Evolutionary conservation across 2,888 invertebrate species (phyloP), one percentile per base, ranked within the genome.

Genomic region (Lasioglossum zephyrum): DNA sequence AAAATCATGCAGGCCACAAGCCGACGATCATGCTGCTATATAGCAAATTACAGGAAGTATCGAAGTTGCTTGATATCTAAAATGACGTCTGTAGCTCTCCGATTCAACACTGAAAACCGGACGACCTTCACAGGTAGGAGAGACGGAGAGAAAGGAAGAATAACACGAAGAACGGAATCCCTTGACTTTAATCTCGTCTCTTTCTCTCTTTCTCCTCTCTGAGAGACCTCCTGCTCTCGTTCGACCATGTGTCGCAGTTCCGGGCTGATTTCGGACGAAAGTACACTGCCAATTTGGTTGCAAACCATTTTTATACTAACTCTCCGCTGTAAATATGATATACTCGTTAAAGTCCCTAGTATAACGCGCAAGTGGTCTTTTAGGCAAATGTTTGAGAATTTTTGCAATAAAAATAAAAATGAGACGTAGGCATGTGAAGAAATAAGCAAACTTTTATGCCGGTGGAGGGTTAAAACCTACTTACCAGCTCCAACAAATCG

Each of bases 71-170:
- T 70, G 70, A 74, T 86, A 85, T 82, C 87, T 85, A 81, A 84
- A 86, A 87, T 89, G 72, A 86, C 78, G 81, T 60, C 72, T 77
- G 49, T 63, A 77, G 77, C 87, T 84, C 84, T 73, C 44, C 73
- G 60, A 75, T 90, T 87, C 87, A 74, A 84, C 81, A 89, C 88
- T 89, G 89, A 88, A 87, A 90, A 88, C 89, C 73, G 79, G 87
- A 26, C 69, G 88, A 69, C 90, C 90, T 90, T 90, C 89, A 60
- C 1, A 53, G 82, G 79, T 72, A 47, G 73, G 69, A 69, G 81
- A 87, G 70, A 81, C 77, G 49, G 80, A 69, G 79, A 57, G 86
- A 86, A 81, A 84, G 85, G 77, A 86, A 85, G 77, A 73, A 57
- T 77, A 73, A 18, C 22, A 63, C 74, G 70, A 83, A 69, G 75